phyloP scores from a whole-genome alignment of 2,888 invertebrate genomes.

The Nephrotoma guestfalica region DNA sequence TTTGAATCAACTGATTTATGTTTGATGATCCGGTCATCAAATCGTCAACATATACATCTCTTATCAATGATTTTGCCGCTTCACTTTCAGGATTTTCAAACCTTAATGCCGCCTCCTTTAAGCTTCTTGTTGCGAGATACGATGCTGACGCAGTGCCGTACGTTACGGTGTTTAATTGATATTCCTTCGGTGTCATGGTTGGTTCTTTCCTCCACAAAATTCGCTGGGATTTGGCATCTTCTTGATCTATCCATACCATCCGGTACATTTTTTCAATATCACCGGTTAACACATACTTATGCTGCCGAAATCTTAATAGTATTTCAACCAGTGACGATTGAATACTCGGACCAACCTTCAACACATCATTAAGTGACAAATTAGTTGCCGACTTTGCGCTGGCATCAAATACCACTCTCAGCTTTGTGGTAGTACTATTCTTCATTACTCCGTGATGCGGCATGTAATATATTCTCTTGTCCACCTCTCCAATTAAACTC shows the following conservation, averaged over 20 bases:
- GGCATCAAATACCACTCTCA: too few relatives aligned
- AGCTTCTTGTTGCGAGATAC: not conserved
- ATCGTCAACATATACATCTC: too few relatives aligned
- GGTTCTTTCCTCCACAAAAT: not conserved
- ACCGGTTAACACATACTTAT: not conserved
- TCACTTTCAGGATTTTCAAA: not conserved
- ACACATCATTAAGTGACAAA: not conserved
- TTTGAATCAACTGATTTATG: too few relatives aligned
- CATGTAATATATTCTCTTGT: too few relatives aligned
- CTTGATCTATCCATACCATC: not conserved
- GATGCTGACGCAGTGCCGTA: not conserved
- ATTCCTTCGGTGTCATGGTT: not conserved
- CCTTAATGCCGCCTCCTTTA: not conserved
- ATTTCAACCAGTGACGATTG: too few relatives aligned
- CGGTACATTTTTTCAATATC: not conserved
- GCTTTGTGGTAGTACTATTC: too few relatives aligned
- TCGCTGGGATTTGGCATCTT: not conserved
- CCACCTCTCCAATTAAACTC: too few relatives aligned
- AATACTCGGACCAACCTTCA: not conserved
- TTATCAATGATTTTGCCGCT: not conserved
- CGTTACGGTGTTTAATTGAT: not conserved
- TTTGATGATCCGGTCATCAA: too few relatives aligned
- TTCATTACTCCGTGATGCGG: too few relatives aligned
- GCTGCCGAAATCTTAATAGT: not conserved
- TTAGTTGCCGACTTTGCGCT: too few relatives aligned